Conservation (phyloP, 2,113 vertebrate genomes). For the Amphiprion percula region DNA sequence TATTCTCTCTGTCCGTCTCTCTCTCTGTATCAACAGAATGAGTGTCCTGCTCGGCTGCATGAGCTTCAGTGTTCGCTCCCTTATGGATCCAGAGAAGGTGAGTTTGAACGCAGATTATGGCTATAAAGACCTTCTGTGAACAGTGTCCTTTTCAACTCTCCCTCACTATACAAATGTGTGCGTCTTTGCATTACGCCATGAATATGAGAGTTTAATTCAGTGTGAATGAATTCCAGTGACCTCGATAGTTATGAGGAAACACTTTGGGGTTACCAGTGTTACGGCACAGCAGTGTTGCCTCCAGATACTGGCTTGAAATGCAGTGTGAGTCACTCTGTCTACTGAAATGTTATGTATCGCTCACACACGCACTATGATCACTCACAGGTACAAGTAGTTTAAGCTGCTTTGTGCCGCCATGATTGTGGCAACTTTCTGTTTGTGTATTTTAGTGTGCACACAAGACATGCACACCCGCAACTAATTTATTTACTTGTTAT, state of each 20-base stretch:
- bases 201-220: slow-evolving; percentile 61
- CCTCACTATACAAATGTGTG: neutral
- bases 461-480: too few relatives aligned
- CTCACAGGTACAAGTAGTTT: too few relatives aligned
- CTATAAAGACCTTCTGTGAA: slow-evolving; percentile 36
- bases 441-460: too few relatives aligned
- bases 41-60: slow-evolving; percentile 89
- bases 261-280: slow-evolving; percentile 73
- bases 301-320: slow-evolving; percentile 39
- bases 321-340: slow-evolving; percentile 50
- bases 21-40: slow-evolving; percentile 75
- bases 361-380: neutral
- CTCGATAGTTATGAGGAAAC: slow-evolving; percentile 72
- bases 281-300: slow-evolving; percentile 30
- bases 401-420: too few relatives aligned
- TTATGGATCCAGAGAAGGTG: slow-evolving; percentile 89
- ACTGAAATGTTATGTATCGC: slow-evolving; percentile 40
- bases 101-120: slow-evolving; percentile 30
- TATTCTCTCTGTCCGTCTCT: slow-evolving; percentile 34
- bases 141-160: slow-evolving; percentile 24
- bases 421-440: too few relatives aligned
- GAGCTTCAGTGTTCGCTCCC: slow-evolving; percentile 93
- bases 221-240: slow-evolving; percentile 65
- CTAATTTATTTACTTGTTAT: too few relatives aligned
- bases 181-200: slow-evolving; percentile 57